phyloP scores from a whole-genome alignment of 1,140 invertebrate genomes.

The Brachionus calyciflorus region DNA sequence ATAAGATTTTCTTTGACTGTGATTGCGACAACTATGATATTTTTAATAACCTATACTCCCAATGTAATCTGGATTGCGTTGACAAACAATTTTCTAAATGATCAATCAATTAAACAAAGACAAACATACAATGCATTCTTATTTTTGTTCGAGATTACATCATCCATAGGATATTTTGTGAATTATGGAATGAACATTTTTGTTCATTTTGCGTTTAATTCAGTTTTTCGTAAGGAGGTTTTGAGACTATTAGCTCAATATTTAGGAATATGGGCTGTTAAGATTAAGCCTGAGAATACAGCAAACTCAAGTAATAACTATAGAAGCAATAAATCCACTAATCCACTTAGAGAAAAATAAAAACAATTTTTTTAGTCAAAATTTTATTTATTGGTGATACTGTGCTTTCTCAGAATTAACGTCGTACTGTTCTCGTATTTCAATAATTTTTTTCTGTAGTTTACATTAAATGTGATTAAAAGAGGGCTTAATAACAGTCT shows the following conservation, averaged over 20 bases:
- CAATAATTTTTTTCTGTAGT: too few relatives aligned
- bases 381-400: too few relatives aligned
- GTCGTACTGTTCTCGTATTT: too few relatives aligned
- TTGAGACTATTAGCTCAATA: background rate
- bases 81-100: background rate
- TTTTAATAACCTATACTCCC: background rate
- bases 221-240: background rate
- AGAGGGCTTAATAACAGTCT: too few relatives aligned
- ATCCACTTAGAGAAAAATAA: too few relatives aligned
- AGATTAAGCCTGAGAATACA: too few relatives aligned
- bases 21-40: background rate
- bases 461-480: too few relatives aligned
- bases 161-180: background rate
- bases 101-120: background rate
- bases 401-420: too few relatives aligned
- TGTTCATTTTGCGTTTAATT: background rate
- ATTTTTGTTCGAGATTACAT: slow-evolving; percentile 1
- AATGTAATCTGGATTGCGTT: slow-evolving; percentile 7
- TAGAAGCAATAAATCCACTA: too few relatives aligned
- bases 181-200: background rate
- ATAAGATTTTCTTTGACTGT: background rate
- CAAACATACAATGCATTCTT: slow-evolving; percentile 16
- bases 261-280: too few relatives aligned
- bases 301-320: too few relatives aligned
- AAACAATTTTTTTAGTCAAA: too few relatives aligned